A percentile compares a stretch with the other conserved stretches of the same genome.
These are phyloP conservation scores for Gastrophysa polygoni DNA, from an alignment of 2,888 invertebrate species.

Conservation along the genomic window DNA sequence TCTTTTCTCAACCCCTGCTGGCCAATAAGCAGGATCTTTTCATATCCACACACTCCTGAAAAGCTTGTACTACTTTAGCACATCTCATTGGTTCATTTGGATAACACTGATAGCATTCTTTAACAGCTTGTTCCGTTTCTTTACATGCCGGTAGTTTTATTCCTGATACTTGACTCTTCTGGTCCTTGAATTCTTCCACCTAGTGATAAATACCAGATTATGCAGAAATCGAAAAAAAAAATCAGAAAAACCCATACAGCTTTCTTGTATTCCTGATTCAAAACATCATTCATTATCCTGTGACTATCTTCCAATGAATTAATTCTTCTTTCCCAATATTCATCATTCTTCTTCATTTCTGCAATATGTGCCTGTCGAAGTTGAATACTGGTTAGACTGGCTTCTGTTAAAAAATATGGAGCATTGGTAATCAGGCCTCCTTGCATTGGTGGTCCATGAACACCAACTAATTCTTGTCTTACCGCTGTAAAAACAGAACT, in stretches of 20 bases:
- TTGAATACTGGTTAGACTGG: conserved; percentile 55
- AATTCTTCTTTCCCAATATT: conserved; percentile 66
- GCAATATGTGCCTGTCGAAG: conserved; percentile 63
- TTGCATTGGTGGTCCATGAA: conserved; percentile 20
- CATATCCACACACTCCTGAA: conserved; percentile 66
- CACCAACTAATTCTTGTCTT: conserved; percentile 28
- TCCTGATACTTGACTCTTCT: conserved; percentile 26
- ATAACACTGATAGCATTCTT: conserved; percentile 66
- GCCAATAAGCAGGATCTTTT: conserved; percentile 57
- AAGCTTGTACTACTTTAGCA: conserved; percentile 65
- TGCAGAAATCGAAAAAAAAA: neutral
- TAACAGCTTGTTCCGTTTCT: conserved; percentile 62
- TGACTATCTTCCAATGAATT: conserved; percentile 63
- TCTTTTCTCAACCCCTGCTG: conserved; percentile 34
- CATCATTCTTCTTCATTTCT: conserved; percentile 65
- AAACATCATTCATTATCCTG: conserved; percentile 62
- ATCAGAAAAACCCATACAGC: conserved; percentile 54
- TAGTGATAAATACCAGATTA: conserved; percentile 23
- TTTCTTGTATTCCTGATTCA: conserved; percentile 65
- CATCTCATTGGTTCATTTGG: conserved; percentile 66
- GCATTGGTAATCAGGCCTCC: conserved; percentile 28
- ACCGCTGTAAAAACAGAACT: conserved; percentile 30
- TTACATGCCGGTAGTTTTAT: conserved; percentile 60
- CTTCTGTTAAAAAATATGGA: conserved; percentile 50
- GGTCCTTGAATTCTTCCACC: conserved; percentile 46